Conservation (phyloP, 2,888 invertebrate species). For the Lucinisca nassula region DNA sequence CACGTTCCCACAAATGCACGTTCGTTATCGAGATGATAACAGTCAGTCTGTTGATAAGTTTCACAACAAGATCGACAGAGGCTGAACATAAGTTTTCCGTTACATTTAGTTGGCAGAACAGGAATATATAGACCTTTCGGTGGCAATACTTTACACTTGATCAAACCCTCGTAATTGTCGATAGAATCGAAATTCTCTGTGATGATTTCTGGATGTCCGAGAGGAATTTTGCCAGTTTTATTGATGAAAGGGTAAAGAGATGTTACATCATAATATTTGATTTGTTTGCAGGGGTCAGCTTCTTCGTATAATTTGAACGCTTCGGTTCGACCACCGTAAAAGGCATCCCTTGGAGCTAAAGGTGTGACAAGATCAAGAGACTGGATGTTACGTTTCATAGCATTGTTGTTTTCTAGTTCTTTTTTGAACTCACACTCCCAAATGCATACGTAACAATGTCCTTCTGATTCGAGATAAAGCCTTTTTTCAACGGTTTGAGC, state of each 20-base stretch:
- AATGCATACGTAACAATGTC: slow-evolving; percentile 55
- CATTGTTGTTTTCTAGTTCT: slow-evolving; percentile 43
- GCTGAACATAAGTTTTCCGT: no score
- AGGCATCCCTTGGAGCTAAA: slow-evolving; percentile 75
- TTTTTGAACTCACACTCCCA: slow-evolving; percentile 75
- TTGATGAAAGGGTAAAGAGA: slow-evolving; percentile 76
- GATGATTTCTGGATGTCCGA: no score
- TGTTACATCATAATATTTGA: slow-evolving; percentile 73
- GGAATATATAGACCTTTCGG: slow-evolving; percentile 81
- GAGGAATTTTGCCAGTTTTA: slow-evolving; percentile 70
- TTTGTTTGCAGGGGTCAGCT: slow-evolving; percentile 56
- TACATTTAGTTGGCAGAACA: slow-evolving; percentile 83
- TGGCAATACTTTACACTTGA: slow-evolving; percentile 74
- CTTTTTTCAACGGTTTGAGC: slow-evolving; percentile 47
- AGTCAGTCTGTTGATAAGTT: slow-evolving; percentile 30
- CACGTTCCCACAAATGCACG: slow-evolving; percentile 50
- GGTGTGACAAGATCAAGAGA: slow-evolving; percentile 46
- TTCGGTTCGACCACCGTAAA: slow-evolving; percentile 76
- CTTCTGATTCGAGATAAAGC: slow-evolving; percentile 35
- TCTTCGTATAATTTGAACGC: slow-evolving; percentile 72
- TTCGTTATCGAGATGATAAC: slow-evolving; percentile 29
- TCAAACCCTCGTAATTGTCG: slow-evolving; percentile 74
- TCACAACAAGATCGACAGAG: no score
- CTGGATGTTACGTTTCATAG: slow-evolving; percentile 51
- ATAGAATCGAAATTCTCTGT: slow-evolving; percentile 71